phyloP scores from a whole-genome alignment of 2,797 vertebrate genomes.

The Loris lydekkerianus region DNA sequence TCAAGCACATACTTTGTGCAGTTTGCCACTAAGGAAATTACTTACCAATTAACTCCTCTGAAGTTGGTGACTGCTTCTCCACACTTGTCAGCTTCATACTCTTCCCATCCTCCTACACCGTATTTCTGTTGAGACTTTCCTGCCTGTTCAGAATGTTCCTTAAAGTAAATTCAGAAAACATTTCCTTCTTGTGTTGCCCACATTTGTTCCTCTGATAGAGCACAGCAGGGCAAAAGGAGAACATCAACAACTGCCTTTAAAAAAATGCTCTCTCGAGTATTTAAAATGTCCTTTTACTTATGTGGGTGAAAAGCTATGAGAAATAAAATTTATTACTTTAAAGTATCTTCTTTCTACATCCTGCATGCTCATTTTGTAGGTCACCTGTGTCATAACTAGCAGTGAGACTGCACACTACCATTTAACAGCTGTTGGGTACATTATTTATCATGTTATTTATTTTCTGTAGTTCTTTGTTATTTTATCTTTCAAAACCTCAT shows the following conservation, averaged over 20 bases:
- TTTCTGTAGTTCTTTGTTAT: slow-evolving; percentile 15
- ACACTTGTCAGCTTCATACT: background rate
- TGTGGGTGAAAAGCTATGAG: background rate
- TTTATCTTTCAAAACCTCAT: slow-evolving; percentile 43
- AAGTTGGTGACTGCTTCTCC: slow-evolving; percentile 7
- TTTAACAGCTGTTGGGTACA: slow-evolving; percentile 21
- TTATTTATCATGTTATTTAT: background rate
- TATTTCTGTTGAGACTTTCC: slow-evolving; percentile 45
- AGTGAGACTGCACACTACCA: background rate
- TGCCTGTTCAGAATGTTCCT: slow-evolving; percentile 30
- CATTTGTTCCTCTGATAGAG: slow-evolving; percentile 38
- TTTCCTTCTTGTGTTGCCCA: background rate
- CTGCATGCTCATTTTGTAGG: slow-evolving; percentile 27
- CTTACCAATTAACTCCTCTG: background rate
- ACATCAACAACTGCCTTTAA: background rate
- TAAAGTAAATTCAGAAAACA: slow-evolving; percentile 35
- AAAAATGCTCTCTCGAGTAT: background rate
- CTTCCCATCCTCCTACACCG: background rate
- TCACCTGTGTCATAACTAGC: background rate
- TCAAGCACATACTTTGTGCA: background rate
- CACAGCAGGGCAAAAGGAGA: background rate
- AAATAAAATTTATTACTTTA: slow-evolving; percentile 17
- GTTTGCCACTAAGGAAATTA: slow-evolving; percentile 11
- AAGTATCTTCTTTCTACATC: slow-evolving; percentile 38
- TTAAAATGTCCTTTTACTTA: slow-evolving; percentile 4